A percentile compares a stretch with the other conserved stretches of the same genome.
Conservation (phyloP, 2,113 vertebrate genomes). For the Scartelaos histophorus region DNA sequence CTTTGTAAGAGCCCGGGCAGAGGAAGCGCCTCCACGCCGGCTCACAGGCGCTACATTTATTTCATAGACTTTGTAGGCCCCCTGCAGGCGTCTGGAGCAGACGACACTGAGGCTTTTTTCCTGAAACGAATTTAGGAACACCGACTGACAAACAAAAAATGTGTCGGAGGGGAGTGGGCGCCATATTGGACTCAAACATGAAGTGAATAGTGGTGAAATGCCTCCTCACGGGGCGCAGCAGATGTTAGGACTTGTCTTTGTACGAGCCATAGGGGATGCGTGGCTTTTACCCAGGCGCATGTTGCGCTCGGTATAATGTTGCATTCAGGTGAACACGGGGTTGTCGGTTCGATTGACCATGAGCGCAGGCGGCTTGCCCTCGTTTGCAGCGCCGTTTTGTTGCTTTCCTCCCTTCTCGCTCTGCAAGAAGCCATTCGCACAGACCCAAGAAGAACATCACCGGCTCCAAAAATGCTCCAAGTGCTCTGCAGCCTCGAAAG, state of each 20-base stretch:
- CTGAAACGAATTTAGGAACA: slow-evolving; percentile 72
- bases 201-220: slow-evolving; percentile 37
- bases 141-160: slow-evolving; percentile 68
- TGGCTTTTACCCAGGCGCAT: slow-evolving; percentile 23
- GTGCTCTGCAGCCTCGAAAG: slow-evolving; percentile 70
- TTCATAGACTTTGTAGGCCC: slow-evolving; percentile 61
- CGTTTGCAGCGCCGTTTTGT: slow-evolving; percentile 37
- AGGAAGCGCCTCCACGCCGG: slow-evolving; percentile 17
- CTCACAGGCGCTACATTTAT: slow-evolving; percentile 24
- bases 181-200: slow-evolving; percentile 76
- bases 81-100: slow-evolving; percentile 70
- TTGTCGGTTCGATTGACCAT: slow-evolving; percentile 3
- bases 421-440: slow-evolving; percentile 73
- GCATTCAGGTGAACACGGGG: background rate
- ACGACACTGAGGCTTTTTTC: slow-evolving; percentile 32
- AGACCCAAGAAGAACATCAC: slow-evolving; percentile 72
- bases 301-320: slow-evolving; percentile 9
- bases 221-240: slow-evolving; percentile 22
- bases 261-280: slow-evolving; percentile 19
- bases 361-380: slow-evolving; percentile 38
- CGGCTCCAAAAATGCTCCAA: slow-evolving; percentile 75
- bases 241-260: slow-evolving; percentile 14
- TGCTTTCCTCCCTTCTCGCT: slow-evolving; percentile 53
- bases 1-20: slow-evolving; percentile 40
- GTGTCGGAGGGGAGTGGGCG: slow-evolving; percentile 72